Conservation (phyloP, 2,113 vertebrate genomes). For the Hippocampus zosterae region DNA sequence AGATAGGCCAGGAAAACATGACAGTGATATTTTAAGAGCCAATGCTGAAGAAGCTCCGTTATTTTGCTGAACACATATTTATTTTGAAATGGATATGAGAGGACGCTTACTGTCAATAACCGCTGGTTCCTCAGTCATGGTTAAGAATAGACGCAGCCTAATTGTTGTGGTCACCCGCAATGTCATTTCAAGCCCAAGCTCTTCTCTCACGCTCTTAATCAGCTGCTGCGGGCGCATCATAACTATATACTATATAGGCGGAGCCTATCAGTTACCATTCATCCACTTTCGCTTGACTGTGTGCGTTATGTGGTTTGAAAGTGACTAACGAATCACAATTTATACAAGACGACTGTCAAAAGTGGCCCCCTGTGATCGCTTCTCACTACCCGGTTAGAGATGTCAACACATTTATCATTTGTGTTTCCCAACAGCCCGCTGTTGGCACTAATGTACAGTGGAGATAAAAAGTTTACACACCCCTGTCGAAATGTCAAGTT, state of each 20-base stretch:
- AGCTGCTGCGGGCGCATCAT: conserved; percentile 42
- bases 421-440: background rate
- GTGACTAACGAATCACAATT: background rate
- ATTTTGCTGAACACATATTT: too few relatives aligned
- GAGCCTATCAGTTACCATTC: conserved; percentile 47
- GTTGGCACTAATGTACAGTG: background rate
- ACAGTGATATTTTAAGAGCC: too few relatives aligned
- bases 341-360: background rate
- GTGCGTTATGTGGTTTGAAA: background rate
- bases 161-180: conserved; percentile 39
- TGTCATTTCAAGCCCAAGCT: conserved; percentile 31
- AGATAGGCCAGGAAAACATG: too few relatives aligned
- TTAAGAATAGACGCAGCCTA: background rate
- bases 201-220: conserved; percentile 16
- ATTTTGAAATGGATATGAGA: too few relatives aligned
- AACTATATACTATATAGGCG: conserved; percentile 34
- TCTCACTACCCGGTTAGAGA: background rate
- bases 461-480: too few relatives aligned
- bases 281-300: conserved; percentile 51
- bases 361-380: background rate
- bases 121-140: too few relatives aligned
- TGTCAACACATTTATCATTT: background rate
- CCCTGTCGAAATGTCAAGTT: too few relatives aligned
- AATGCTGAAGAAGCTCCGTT: too few relatives aligned
- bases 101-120: too few relatives aligned